A percentile compares a stretch with the other conserved stretches of the same genome.
phyloP scores from a whole-genome alignment of 1,140 invertebrate species.

The Caerostris darwini region DNA sequence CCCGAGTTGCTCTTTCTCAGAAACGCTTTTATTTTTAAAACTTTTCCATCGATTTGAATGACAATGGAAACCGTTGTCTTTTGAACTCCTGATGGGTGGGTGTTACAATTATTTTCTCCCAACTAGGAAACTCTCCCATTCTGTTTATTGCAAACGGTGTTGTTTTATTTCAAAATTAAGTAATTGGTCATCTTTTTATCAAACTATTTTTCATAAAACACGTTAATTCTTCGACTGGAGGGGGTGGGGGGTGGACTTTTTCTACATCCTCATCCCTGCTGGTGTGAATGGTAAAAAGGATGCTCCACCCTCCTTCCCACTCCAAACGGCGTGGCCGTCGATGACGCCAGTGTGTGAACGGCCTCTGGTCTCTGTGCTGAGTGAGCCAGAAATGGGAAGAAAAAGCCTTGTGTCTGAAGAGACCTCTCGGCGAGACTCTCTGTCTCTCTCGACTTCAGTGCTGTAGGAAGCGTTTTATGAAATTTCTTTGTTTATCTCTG shows the following conservation, averaged over 20 bases:
- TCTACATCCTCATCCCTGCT: background rate
- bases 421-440: conserved; percentile 2
- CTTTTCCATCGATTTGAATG: background rate
- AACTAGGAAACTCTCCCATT: background rate
- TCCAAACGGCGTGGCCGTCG: background rate
- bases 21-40: background rate
- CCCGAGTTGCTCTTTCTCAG: background rate
- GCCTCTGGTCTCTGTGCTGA: conserved; percentile 24
- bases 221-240: no score
- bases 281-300: conserved; percentile 2
- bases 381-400: conserved; percentile 22
- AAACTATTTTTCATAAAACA: no score
- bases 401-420: conserved; percentile 28
- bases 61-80: background rate
- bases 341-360: conserved; percentile 33
- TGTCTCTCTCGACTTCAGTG: background rate
- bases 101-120: background rate
- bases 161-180: no score
- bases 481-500: conserved; percentile 27
- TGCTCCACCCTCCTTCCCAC: conserved; percentile 14
- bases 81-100: background rate
- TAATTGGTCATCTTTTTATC: no score
- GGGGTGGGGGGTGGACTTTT: background rate
- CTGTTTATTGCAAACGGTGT: background rate
- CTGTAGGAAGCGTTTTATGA: background rate